Base-by-base conservation (phyloP, 2,113 vertebrate genomes). In the Galemys pyrenaicus region DNA sequence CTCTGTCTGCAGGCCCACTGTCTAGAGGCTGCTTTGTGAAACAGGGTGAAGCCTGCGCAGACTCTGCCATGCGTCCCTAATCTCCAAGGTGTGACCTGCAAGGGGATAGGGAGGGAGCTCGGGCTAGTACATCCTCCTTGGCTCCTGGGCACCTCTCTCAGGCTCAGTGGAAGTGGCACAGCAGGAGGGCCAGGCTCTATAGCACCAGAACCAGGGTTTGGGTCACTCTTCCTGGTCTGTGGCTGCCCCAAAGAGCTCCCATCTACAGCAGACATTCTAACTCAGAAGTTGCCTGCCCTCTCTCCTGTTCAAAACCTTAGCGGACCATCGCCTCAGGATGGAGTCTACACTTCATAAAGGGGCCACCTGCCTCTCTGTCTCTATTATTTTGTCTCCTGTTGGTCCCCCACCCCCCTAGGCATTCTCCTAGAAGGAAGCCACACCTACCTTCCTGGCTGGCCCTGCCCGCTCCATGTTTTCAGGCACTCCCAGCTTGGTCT, bases 81-180 rank as follows among this genome's bases (percentile, higher is more conserved):
- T 4, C 39, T 54, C 28, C 24, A 22, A 10, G 30, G 11, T 51
- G 15, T 51, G 77, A 58, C 15, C 65, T 19, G 35, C 58, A 75
- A 85, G 37, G 0, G 9, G n/a, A 26, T 4, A 11, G 17, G 24
- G 11, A 5, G 10, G 28, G 49, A 49, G 24, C 44, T 46, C 56
- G 7, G 41, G 37, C 4, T 6, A 41, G 12, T 13, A 65, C 46
- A 19, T 16, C 4, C 6, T 51, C 26, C 65, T 77, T 41, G 16
- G 13, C 44, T 44, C n/a, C 6, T 0, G 2, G 39, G 28, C 56
- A n/a, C 46, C 35, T 77, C 49, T 17, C 2, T 17, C 16, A 17
- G 0, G 0, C 6, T 9, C 17, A 22, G 0, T 16, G 5, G 24
- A 56, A 22, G 20, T 6, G n/a, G 41, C 49, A 16, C 7, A 0